phyloP scores from a whole-genome alignment of 1,140 invertebrate genomes.

The Diachasma alloeum region DNA sequence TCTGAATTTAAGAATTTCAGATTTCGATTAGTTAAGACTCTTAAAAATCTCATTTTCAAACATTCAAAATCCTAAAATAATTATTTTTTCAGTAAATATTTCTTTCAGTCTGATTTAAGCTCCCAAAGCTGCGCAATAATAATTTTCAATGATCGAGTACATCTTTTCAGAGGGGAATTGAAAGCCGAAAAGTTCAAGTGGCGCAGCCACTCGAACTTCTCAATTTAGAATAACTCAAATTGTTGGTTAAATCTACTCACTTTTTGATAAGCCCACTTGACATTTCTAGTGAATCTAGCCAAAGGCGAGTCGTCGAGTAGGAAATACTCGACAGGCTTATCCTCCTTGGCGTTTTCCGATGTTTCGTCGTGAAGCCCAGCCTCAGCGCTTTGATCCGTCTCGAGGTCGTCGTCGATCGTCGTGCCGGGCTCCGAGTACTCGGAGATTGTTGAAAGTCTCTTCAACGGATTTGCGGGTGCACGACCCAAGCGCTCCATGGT shows the following conservation, averaged over 20 bases:
- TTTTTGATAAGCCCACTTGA: constrained; percentile 56
- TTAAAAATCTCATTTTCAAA: too few relatives aligned
- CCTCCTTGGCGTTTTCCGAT: constrained; percentile 22
- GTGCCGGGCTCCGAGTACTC: constrained; percentile 42
- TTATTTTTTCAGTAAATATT: too few relatives aligned
- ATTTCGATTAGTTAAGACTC: too few relatives aligned
- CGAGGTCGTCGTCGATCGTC: constrained; percentile 28
- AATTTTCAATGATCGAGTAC: too few relatives aligned
- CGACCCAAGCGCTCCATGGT: constrained; percentile 44
- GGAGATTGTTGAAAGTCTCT: constrained; percentile 50
- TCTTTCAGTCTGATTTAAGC: too few relatives aligned
- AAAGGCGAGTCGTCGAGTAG: constrained; percentile 52
- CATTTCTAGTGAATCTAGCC: constrained; percentile 49
- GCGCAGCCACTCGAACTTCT: not conserved
- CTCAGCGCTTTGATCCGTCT: constrained; percentile 18
- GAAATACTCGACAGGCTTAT: constrained; percentile 46
- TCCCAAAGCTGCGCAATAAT: too few relatives aligned
- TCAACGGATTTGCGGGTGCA: constrained; percentile 39
- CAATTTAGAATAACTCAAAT: not conserved
- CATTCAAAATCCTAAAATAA: too few relatives aligned
- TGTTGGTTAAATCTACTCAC: constrained; percentile 39
- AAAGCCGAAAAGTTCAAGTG: not conserved
- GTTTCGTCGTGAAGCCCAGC: not conserved
- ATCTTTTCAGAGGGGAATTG: too few relatives aligned
- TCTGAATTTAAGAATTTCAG: too few relatives aligned